These are phyloP conservation scores for Schrankia costaestrigalis DNA, from an alignment of 2,888 invertebrate species.

Conservation along the genomic window DNA sequence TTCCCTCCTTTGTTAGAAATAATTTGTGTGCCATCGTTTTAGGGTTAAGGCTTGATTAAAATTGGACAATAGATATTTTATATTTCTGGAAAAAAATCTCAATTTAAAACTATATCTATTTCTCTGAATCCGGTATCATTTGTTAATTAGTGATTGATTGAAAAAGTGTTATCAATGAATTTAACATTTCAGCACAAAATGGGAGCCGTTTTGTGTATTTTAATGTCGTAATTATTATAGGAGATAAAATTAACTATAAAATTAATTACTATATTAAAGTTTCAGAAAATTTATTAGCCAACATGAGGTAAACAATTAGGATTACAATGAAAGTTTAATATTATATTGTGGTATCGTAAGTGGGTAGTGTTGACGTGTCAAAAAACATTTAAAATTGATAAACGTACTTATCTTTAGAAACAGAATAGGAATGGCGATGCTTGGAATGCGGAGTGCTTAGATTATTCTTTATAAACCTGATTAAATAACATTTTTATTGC, in stretches of 20 bases:
- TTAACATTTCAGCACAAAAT: slow-evolving; percentile 36
- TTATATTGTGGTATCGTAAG: slow-evolving; percentile 52
- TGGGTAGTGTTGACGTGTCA: slow-evolving; percentile 53
- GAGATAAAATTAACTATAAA: slow-evolving; percentile 24
- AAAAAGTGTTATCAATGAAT: slow-evolving; percentile 25
- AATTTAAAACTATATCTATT: slow-evolving; percentile 12
- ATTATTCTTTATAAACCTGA: too few relatives aligned
- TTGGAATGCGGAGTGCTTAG: slow-evolving; percentile 51
- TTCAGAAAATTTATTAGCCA: slow-evolving; percentile 73
- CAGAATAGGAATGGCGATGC: slow-evolving; percentile 31
- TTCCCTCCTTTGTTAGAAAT: slow-evolving; percentile 77
- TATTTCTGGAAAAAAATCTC: slow-evolving; percentile 31
- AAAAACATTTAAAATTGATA: slow-evolving; percentile 37
- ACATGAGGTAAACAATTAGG: slow-evolving; percentile 65
- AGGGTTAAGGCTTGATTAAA: slow-evolving; percentile 66
- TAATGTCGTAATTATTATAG: slow-evolving; percentile 23
- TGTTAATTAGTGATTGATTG: slow-evolving; percentile 14
- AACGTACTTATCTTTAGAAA: too few relatives aligned
- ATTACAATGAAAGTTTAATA: slow-evolving; percentile 55
- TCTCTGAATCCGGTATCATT: slow-evolving; percentile 19
- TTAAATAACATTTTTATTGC: slow-evolving; percentile 55
- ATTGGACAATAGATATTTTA: slow-evolving; percentile 74
- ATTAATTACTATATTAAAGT: slow-evolving; percentile 56
- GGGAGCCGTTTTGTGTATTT: slow-evolving; percentile 29
- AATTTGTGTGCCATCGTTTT: slow-evolving; percentile 77